phyloP scores from a whole-genome alignment of 1,140 invertebrate species.

The Archegozetes longisetosus region DNA sequence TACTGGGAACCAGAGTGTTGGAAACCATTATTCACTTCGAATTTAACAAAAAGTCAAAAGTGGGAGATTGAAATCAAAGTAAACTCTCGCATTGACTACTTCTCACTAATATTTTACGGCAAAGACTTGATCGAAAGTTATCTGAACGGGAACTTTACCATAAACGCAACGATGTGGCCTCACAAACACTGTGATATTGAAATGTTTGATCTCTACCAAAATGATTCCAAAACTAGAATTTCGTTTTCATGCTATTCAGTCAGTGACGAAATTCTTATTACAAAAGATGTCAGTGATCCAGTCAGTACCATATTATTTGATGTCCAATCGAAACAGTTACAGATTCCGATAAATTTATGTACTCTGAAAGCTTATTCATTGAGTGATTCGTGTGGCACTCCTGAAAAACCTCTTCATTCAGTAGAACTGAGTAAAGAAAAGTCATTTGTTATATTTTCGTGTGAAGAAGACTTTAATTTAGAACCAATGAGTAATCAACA shows the following conservation, averaged over 20 bases:
- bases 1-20: neutral
- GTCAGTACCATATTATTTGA: neutral
- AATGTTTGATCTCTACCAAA: neutral
- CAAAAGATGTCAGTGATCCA: neutral
- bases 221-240: neutral
- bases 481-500: neutral
- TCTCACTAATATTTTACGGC: neutral
- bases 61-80: neutral
- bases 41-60: neutral
- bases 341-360: neutral
- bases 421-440: neutral
- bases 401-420: neutral
- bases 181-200: neutral
- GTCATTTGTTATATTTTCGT: neutral
- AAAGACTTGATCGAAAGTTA: neutral
- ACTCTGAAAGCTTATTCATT: neutral
- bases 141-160: neutral
- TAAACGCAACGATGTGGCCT: neutral
- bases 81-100: neutral
- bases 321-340: neutral
- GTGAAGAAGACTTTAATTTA: neutral
- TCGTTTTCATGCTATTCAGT: neutral
- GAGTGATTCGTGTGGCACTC: neutral
- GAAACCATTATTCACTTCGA: neutral
- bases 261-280: neutral